Conservation (phyloP, 2,113 vertebrate genomes). For the Albula glossodonta region DNA sequence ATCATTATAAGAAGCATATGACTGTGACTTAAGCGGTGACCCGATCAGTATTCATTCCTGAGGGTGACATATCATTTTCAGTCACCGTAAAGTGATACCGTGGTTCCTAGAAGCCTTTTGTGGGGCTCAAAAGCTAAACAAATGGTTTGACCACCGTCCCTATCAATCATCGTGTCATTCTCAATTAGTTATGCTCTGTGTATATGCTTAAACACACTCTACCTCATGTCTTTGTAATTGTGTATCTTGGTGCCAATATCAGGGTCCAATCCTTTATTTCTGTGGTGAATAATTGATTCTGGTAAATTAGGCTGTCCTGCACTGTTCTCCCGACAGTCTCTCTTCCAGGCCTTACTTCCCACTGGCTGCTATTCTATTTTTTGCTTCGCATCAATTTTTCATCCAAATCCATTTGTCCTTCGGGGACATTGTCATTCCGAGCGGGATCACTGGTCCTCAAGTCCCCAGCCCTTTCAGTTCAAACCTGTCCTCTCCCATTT, state of each 20-base stretch:
- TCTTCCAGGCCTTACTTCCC: constrained; percentile 43
- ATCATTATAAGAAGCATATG: not conserved
- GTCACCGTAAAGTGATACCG: not conserved
- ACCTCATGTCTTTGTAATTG: constrained; percentile 61
- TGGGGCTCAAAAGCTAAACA: constrained; percentile 37
- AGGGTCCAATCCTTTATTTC: constrained; percentile 34
- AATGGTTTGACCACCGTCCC: constrained; percentile 42
- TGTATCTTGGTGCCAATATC: constrained; percentile 56
- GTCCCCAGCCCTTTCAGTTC: constrained; percentile 35
- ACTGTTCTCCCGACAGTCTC: constrained; percentile 50
- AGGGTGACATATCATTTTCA: not conserved
- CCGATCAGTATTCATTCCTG: not conserved
- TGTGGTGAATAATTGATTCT: constrained; percentile 63
- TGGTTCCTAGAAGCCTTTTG: constrained; percentile 4
- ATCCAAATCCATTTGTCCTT: constrained; percentile 64
- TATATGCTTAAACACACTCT: constrained; percentile 59
- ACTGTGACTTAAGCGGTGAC: not conserved
- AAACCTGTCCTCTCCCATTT: constrained; percentile 47
- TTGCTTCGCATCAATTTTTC: constrained; percentile 70
- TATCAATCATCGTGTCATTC: constrained; percentile 56
- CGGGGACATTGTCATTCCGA: constrained; percentile 55
- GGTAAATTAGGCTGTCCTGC: constrained; percentile 59
- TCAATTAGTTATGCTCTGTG: constrained; percentile 55
- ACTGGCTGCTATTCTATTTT: constrained; percentile 64
- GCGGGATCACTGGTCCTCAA: constrained; percentile 37